These are phyloP conservation scores for Pachyuromys duprasi DNA, from an alignment of 2,797 vertebrate species.

Conservation along the genomic window DNA sequence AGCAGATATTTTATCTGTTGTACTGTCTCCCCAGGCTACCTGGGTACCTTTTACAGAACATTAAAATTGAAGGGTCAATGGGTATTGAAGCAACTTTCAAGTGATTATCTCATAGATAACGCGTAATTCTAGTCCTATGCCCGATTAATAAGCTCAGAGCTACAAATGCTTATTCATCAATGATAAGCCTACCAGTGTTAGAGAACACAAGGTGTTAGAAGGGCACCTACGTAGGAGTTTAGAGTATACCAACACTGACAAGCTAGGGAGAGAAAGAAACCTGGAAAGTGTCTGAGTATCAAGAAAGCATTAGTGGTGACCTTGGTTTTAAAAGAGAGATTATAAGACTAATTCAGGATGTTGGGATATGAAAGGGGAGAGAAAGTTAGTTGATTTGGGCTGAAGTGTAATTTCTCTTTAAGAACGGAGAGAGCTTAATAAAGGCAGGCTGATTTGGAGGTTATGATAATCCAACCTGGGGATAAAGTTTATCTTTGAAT, in stretches of 20 bases:
- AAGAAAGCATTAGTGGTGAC: constrained; percentile 23
- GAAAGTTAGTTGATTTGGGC: constrained; percentile 54
- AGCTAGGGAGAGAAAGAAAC: background rate
- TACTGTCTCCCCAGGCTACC: background rate
- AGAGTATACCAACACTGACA: background rate
- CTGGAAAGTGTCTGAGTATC: background rate
- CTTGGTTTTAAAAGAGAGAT: constrained; percentile 42
- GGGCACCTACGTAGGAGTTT: background rate
- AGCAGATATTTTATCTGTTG: background rate
- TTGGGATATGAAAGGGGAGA: constrained; percentile 52
- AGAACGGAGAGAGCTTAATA: constrained; percentile 65
- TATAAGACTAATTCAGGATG: constrained; percentile 25
- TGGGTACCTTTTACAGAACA: background rate
- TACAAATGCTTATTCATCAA: background rate
- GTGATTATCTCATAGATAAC: background rate
- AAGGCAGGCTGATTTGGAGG: constrained; percentile 61
- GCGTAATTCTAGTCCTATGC: background rate
- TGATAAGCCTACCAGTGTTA: background rate
- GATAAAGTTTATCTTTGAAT: constrained; percentile 81
- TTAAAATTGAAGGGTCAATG: background rate
- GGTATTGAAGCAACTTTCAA: background rate
- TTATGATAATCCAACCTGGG: constrained; percentile 74
- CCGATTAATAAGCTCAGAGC: background rate
- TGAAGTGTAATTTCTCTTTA: constrained; percentile 69
- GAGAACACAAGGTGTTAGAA: background rate